phyloP scores from a whole-genome alignment of 2,113 vertebrate species.

The mouse (Mus musculus) region DNA sequence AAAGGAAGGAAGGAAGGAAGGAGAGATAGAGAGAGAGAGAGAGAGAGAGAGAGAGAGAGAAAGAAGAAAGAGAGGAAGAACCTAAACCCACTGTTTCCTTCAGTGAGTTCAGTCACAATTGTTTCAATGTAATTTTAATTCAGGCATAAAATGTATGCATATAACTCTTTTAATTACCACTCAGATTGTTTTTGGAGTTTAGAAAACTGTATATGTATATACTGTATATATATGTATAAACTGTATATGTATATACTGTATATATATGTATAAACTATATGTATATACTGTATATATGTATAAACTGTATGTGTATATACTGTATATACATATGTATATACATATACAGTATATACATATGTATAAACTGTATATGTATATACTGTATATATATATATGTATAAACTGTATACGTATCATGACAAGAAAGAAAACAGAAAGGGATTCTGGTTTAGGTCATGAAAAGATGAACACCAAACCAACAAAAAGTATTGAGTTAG shows the following conservation, averaged over 20 bases:
- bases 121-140: background rate
- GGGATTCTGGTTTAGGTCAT: conserved; percentile 34
- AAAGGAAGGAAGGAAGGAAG: no score
- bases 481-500: background rate
- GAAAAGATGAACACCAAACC: background rate
- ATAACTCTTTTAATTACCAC: conserved; percentile 42
- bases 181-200: conserved; percentile 33
- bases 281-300: no score
- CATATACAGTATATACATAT: no score
- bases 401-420: background rate
- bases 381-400: no score
- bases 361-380: background rate
- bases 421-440: conserved; percentile 24
- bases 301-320: no score
- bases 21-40: no score
- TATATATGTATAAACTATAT: no score
- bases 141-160: background rate
- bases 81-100: background rate
- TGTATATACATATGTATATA: no score
- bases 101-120: background rate
- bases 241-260: no score
- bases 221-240: no score
- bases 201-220: background rate
- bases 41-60: no score
- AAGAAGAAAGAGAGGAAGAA: background rate